Evolutionary conservation across 1,140 invertebrate genomes (phyloP).

Genomic region (Euborellia annulipes): DNA sequence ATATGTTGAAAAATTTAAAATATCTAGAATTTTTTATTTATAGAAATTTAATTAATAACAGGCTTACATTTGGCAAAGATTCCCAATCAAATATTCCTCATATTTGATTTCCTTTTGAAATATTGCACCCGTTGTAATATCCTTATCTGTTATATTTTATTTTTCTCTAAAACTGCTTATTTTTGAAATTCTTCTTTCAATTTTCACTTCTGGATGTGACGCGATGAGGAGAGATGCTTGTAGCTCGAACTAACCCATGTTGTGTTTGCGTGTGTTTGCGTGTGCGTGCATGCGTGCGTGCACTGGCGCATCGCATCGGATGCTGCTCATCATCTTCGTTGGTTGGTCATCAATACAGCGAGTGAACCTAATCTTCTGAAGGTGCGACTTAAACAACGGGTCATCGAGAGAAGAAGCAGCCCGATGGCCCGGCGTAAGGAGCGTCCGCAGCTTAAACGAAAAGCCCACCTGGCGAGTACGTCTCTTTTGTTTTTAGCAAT

Average conservation of each 20-base stretch:
- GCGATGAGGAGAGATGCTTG: not conserved
- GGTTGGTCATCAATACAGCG: slow-evolving; percentile 41
- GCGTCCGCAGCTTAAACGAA: slow-evolving; percentile 54
- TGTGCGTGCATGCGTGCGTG: slow-evolving; percentile 13
- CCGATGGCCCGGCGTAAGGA: slow-evolving; percentile 69
- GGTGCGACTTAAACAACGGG: slow-evolving; percentile 88
- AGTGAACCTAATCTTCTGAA: slow-evolving; percentile 95
- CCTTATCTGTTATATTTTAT: no score
- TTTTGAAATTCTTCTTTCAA: no score
- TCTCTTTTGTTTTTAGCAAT: no score
- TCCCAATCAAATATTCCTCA: no score
- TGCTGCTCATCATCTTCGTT: slow-evolving; percentile 21
- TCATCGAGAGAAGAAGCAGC: slow-evolving; percentile 76
- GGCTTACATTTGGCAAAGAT: no score
- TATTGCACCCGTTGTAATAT: no score
- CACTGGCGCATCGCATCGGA: slow-evolving; percentile 25
- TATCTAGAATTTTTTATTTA: no score
- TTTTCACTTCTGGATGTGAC: no score
- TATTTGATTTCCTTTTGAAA: no score
- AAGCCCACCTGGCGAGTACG: slow-evolving; percentile 63
- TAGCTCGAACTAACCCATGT: slow-evolving; percentile 2
- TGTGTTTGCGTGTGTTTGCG: slow-evolving; percentile 14
- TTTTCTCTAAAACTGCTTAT: no score
- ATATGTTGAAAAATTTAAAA: no score
- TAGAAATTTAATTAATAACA: no score